phyloP scores from a whole-genome alignment of 1,140 invertebrate genomes.

The Drosophila saltans region DNA sequence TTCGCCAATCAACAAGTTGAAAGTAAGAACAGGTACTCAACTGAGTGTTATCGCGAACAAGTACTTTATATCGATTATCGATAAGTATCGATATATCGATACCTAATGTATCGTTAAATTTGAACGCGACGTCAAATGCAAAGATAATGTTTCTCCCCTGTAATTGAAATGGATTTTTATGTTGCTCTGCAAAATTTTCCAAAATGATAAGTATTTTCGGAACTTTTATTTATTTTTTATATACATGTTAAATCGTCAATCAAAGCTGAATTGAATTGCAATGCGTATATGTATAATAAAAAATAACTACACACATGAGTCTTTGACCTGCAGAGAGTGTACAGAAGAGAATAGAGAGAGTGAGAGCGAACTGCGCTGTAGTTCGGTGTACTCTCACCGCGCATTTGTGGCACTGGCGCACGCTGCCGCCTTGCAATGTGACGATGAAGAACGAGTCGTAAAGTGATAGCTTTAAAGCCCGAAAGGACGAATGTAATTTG shows the following conservation, averaged over 20 bases:
- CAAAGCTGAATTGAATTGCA: background rate
- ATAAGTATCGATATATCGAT: background rate
- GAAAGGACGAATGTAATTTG: conserved; percentile 63
- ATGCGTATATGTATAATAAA: background rate
- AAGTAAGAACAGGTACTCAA: conserved; percentile 35
- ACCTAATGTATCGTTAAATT: background rate
- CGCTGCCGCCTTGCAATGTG: conserved; percentile 15
- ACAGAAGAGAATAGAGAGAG: conserved; percentile 2
- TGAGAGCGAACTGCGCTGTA: conserved; percentile 20
- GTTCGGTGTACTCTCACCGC: conserved; percentile 20
- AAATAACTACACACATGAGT: background rate
- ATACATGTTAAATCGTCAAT: too few relatives aligned
- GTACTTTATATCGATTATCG: background rate
- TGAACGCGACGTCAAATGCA: too few relatives aligned
- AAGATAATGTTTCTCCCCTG: too few relatives aligned
- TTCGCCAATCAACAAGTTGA: conserved; percentile 16
- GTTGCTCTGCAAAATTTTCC: too few relatives aligned
- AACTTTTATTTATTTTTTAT: too few relatives aligned
- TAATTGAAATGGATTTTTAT: too few relatives aligned
- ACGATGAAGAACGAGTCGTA: conserved; percentile 24
- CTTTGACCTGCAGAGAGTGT: background rate
- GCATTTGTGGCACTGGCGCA: conserved; percentile 22
- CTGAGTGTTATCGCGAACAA: conserved; percentile 24
- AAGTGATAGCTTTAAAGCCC: conserved; percentile 53
- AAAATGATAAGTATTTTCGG: too few relatives aligned